Evolutionary conservation across 2,888 invertebrate genomes (phyloP), one percentile per base, ranked within the genome.

Genomic region (Bombyx huttoni): DNA sequence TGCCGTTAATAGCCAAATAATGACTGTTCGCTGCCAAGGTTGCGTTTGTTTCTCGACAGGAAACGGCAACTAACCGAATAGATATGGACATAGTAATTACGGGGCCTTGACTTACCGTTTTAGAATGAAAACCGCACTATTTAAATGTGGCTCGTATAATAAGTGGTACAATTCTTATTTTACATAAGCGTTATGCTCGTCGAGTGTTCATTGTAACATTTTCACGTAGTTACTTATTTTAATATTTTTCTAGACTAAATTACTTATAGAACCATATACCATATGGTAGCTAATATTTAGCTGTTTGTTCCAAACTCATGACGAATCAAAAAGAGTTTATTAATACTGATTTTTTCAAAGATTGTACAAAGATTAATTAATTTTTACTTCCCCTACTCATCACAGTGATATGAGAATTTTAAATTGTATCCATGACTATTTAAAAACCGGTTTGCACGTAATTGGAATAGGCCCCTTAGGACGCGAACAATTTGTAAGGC

Each of bases 31-130:
- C 62, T 67, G 68, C 70, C 85, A 87, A 87, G 87, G 87, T 77
- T 78, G 60, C 59, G 63, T 68, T 68, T 69, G 75, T 74, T 83
- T 67, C 78, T 80, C 76, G 67, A 63, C 85, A 87, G 87, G 86
- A 88, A 87, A 81, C 81, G 64, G 67, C 69, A 68, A 73, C 71
- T 73, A 76, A 77, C 81, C 68, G 80, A 83, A 81, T 83, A 83
- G 84, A 84, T 87, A 84, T 77, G 76, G 77, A 75, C 79, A 74
- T 76, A 77, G 79, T 78, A 84, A 87, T 86, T 83, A 79, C 67
- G 65, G 61, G 73, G 65, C 87, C 87, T 86, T 85, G 85, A 83
- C 79, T 85, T 82, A 85, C 85, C 81, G 86, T 85, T 86, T 86
- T 79, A 79, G 80, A 83, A 78, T 77, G 80, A 79, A 75, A 83